Conservation (phyloP, 2,113 vertebrate species). For the Otocyon megalotis region DNA sequence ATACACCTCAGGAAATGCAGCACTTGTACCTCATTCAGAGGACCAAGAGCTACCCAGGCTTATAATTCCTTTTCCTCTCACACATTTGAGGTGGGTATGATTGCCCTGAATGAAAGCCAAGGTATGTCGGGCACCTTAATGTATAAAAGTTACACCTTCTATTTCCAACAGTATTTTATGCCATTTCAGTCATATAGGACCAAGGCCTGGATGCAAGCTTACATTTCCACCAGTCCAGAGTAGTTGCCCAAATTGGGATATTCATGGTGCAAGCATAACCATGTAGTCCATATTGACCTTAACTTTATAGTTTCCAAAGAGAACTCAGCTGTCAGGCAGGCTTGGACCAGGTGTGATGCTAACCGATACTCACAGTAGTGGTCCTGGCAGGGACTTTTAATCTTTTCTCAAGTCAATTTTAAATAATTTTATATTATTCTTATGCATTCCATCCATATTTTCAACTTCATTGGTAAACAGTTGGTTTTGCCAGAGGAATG, state of each 20-base stretch:
- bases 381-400: background rate
- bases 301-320: background rate
- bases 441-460: background rate
- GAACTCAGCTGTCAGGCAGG: background rate
- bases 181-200: background rate
- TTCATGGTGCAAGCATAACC: background rate
- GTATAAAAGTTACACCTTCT: background rate
- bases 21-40: background rate
- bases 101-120: background rate
- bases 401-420: background rate
- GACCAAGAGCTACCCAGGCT: background rate
- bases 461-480: slow-evolving; percentile 26
- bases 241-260: accelerated
- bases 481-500: background rate
- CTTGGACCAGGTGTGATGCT: background rate
- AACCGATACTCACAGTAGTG: background rate
- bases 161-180: background rate
- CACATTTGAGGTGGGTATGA: background rate
- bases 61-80: background rate
- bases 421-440: background rate
- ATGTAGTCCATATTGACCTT: background rate
- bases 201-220: background rate
- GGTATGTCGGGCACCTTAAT: background rate
- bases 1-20: background rate
- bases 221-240: background rate